Evolutionary conservation across 2,113 vertebrate species (phyloP), one percentile per base, ranked within the genome.

Genomic region (Phocoena sinus): DNA sequence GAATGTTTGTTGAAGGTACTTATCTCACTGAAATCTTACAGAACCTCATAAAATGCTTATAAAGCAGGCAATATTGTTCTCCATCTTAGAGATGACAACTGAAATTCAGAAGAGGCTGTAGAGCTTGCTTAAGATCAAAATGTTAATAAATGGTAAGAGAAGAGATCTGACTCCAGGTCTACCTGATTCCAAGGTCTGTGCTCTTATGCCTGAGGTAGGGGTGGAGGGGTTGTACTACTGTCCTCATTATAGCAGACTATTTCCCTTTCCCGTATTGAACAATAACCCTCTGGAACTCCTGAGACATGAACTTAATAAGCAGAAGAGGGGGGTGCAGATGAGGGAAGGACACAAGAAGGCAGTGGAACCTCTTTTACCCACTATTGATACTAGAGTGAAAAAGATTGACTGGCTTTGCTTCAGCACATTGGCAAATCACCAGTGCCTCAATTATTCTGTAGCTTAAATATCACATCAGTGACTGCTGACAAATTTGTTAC

Each of bases 31-130:
- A 79, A 89, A 82, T 68, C 80, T 95, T 83, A 13, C 4, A 95
- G 21, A 73, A 71, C 28, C 12, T 89, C 31, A 84, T 36, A 77
- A 85, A 88, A 83, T 63, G n/a, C 15, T 95, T 82, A 91, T 12
- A 7, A 86, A 80, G 21, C 73, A 70, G 47, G 36, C 23, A 58
- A 25, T 20, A 73, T 83, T 80, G 25, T 70, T 85, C 15, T 93
- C 44, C 60, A 73, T 70, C 83, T 89, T 80, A 94, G 44, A 97
- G 70, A 95, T 70, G 26, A 97, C 13, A 70, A 65, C 3, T 62
- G 21, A 91, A 97, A 79, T 44, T 63, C 41, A 44, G 36, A 67
- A 67, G 47, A 82, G 12, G 23, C 58, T 79, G 76, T 33, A 56
- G 58, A 71, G 71, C 28, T 86, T 96, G 11, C 33, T 74, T 87